phyloP scores from a whole-genome alignment of 2,113 vertebrate genomes.

The Petromus typicus region DNA sequence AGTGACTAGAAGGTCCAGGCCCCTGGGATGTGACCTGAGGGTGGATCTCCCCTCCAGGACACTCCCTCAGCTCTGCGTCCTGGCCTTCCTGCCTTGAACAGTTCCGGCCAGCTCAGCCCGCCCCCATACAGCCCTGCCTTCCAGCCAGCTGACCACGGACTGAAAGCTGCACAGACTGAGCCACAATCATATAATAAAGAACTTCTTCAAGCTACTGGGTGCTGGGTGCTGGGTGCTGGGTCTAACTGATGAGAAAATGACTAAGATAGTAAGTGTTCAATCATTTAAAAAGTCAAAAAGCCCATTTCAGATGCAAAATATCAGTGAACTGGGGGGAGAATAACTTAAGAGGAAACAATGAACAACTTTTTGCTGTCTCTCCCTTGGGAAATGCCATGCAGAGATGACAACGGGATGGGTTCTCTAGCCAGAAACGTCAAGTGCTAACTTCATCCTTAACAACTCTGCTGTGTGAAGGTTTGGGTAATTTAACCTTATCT shows the following conservation, averaged over 20 bases:
- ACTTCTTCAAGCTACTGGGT: not conserved
- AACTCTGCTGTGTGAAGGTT: not conserved
- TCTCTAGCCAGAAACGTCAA: not conserved
- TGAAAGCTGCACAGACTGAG: not conserved
- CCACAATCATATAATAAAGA: not conserved
- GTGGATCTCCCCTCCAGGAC: not conserved
- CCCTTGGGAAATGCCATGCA: not conserved
- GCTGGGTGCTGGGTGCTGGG: not conserved
- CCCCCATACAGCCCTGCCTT: not conserved
- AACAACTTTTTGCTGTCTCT: not conserved
- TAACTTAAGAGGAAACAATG: conserved; percentile 3
- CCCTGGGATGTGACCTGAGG: not conserved
- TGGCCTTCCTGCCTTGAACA: not conserved
- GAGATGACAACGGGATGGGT: not conserved
- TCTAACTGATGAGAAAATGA: not conserved
- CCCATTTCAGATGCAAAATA: conserved; percentile 16
- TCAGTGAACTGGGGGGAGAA: not conserved
- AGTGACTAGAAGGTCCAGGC: not conserved
- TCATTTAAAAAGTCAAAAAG: not conserved
- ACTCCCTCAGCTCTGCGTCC: not conserved
- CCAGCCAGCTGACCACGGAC: not conserved
- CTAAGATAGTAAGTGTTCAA: not conserved
- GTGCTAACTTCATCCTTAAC: not conserved
- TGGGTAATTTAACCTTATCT: not conserved
- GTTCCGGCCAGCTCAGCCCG: too few relatives aligned